Conservation (phyloP, 2,797 vertebrate genomes). For the Todus mexicanus region DNA sequence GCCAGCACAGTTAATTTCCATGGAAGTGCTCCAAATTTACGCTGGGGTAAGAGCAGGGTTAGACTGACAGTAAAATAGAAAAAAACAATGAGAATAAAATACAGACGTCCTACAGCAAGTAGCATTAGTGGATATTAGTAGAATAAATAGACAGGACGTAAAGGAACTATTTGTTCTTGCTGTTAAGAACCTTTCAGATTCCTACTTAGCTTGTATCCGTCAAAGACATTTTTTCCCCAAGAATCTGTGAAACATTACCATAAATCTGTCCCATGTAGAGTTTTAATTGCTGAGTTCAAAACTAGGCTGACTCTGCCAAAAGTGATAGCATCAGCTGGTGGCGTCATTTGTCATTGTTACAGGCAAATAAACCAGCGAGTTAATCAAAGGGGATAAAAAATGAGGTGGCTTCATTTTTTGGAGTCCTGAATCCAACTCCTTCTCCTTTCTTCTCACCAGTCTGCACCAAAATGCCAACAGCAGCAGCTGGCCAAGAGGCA, state of each 20-base stretch:
- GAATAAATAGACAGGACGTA: neutral
- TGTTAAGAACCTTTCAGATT: neutral
- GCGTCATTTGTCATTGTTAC: constrained; percentile 56
- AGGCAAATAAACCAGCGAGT: constrained; percentile 44
- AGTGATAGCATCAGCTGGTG: constrained; percentile 56
- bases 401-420: neutral
- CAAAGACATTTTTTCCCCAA: neutral
- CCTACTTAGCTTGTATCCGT: neutral
- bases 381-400: constrained; percentile 64
- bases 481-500: constrained; percentile 40
- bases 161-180: neutral
- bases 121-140: neutral
- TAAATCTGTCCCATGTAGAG: constrained; percentile 16
- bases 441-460: neutral
- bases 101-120: neutral
- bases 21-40: neutral
- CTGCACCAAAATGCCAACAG: constrained; percentile 26
- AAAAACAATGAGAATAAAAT: neutral
- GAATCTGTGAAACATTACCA: constrained; percentile 3
- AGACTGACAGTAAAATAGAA: neutral
- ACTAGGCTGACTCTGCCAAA: constrained; percentile 41
- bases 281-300: constrained; percentile 26
- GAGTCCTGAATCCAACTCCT: neutral
- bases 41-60: neutral
- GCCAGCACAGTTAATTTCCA: neutral